Evolutionary conservation across 2,797 vertebrate species (phyloP), one percentile per base, ranked within the genome.

Genomic region (Trachurus trachurus): DNA sequence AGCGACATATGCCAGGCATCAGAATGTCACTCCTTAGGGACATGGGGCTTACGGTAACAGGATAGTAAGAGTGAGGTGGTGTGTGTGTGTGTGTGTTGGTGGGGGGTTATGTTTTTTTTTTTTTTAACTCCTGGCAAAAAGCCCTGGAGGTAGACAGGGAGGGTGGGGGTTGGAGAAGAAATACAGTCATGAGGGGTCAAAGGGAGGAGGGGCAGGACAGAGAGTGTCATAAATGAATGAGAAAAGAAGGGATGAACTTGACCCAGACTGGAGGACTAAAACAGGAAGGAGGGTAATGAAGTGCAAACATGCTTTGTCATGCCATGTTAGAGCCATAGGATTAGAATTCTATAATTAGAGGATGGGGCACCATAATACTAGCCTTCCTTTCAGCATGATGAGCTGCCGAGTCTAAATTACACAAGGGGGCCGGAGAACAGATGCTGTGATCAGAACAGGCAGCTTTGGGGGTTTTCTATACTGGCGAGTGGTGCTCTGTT

Each of bases 261-360:
- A 95, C 93, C 94, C 92, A 87, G 76, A 87, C 89, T 88, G 69
- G 74, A 90, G 87, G 87, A 91, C 88, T 88, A 49, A 76, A 90
- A 85, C 80, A 88, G 91, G 89, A 90, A 90, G 90, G 84, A 88
- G 81, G 74, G 88, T 90, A 93, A 94, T 94, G 91, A 93, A 92
- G 92, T 92, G 90, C 90, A 93, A 94, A 93, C 93, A 94, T 93
- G 93, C 92, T 93, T 94, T 92, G 93, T 93, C 93, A 94, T 94
- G 92, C 88, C 93, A 93, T 80, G 86, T 83, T 91, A 90, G 78
- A 93, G 88, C 91, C 88, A 93, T 91, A 92, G 93, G 93, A 93
- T 93, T 93, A 92, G 87, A 89, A 91, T 90, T 91, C 92, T 92
- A 92, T 93, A 93, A 94, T 94, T 93, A 93, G 92, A 94, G 92